Evolutionary conservation across 2,888 invertebrate genomes (phyloP).

Genomic region (Eristalinus sepulchralis): DNA sequence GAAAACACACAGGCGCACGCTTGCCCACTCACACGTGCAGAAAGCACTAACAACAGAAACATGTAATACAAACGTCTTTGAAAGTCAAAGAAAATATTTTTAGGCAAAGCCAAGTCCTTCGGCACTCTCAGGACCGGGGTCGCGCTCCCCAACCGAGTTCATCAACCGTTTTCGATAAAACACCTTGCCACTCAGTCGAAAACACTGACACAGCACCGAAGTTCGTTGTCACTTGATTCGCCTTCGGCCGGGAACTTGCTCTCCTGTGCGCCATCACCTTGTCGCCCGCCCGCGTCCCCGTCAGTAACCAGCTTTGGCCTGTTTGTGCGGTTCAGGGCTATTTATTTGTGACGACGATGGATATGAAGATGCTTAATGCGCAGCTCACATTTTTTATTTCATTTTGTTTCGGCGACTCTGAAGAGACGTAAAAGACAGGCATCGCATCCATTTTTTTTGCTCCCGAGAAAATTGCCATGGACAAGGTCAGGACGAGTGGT

Average conservation of each 20-base stretch:
- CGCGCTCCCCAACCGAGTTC: slow-evolving; percentile 32
- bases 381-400: slow-evolving; percentile 49
- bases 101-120: slow-evolving; percentile 43
- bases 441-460: too few species aligned
- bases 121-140: background rate
- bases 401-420: background rate
- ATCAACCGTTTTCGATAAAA: slow-evolving; percentile 59
- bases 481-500: background rate
- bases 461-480: background rate
- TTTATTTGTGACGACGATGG: slow-evolving; percentile 49
- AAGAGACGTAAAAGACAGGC: background rate
- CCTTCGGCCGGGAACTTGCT: background rate
- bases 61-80: background rate
- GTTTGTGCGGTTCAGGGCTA: slow-evolving; percentile 65
- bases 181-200: slow-evolving; percentile 16
- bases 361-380: slow-evolving; percentile 57
- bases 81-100: slow-evolving; percentile 32
- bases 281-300: background rate
- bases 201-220: slow-evolving; percentile 1
- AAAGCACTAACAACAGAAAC: background rate
- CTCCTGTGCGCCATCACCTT: background rate
- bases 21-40: background rate
- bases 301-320: slow-evolving; percentile 61
- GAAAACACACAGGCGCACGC: background rate
- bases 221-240: slow-evolving; percentile 48